These are phyloP conservation scores for Sebastes glaucus DNA, from an alignment of 2,797 vertebrate species.

Conservation along the genomic window DNA sequence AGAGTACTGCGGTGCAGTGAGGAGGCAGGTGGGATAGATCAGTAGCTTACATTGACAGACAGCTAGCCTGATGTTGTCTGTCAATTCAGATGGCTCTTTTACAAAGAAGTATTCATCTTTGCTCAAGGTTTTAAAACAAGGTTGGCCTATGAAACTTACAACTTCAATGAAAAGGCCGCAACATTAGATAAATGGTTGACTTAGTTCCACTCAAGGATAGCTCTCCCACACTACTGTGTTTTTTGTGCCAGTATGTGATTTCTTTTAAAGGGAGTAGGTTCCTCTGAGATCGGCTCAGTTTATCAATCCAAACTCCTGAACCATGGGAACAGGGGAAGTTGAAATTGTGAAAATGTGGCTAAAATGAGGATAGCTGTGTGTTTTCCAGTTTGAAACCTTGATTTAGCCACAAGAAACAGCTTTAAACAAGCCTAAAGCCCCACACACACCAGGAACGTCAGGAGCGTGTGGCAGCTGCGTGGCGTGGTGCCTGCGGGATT, in stretches of 20 bases:
- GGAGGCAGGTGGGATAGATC: slow-evolving; percentile 17
- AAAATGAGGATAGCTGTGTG: neutral
- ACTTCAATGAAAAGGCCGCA: neutral
- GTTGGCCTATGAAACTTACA: neutral
- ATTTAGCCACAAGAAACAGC: neutral
- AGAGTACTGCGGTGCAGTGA: slow-evolving; percentile 4
- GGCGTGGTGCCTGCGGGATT: too few species aligned
- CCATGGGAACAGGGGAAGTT: neutral
- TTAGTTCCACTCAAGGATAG: slow-evolving; percentile 5
- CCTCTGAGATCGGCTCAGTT: neutral
- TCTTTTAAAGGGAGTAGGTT: too few species aligned
- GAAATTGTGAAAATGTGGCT: neutral
- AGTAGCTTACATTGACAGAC: slow-evolving; percentile 20
- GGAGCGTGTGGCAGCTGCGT: too few species aligned
- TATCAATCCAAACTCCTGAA: neutral
- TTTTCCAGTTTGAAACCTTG: neutral
- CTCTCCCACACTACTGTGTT: neutral
- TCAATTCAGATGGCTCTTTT: slow-evolving; percentile 34
- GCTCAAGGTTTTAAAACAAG: slow-evolving; percentile 39
- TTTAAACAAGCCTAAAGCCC: neutral
- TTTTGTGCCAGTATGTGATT: neutral
- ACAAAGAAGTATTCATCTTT: slow-evolving; percentile 15
- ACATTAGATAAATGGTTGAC: neutral
- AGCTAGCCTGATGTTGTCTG: slow-evolving; percentile 16
- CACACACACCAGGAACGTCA: too few species aligned